These are phyloP conservation scores for Tenthredo scrophulariae DNA, from an alignment of 2,888 invertebrate species.

Conservation along the genomic window DNA sequence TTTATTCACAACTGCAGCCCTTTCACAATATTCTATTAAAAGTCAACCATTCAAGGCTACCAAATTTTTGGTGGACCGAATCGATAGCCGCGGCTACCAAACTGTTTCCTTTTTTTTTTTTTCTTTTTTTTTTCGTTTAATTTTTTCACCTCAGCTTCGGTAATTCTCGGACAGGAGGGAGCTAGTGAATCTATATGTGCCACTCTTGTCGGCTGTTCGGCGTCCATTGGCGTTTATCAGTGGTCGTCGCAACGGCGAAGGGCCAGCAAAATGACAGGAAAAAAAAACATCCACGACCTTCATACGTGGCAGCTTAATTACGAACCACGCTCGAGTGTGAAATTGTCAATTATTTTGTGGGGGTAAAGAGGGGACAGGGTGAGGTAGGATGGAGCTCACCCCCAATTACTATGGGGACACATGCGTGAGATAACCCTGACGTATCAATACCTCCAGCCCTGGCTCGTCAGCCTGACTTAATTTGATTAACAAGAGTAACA, in stretches of 20 bases:
- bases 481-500: conserved; percentile 9
- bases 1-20: neutral
- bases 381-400: conserved; percentile 2
- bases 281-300: conserved; percentile 41
- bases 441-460: conserved; percentile 10
- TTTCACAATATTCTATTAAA: neutral
- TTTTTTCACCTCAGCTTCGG: neutral
- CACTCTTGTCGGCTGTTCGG: conserved; percentile 36
- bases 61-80: neutral
- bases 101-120: conserved; percentile 16
- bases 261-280: conserved; percentile 27
- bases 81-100: neutral
- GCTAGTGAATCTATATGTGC: neutral
- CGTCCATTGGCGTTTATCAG: conserved; percentile 34
- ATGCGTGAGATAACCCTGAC: conserved; percentile 28
- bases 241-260: neutral
- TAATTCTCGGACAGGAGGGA: neutral
- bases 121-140: neutral
- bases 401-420: conserved; percentile 22
- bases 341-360: conserved; percentile 68
- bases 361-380: conserved; percentile 9
- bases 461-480: neutral
- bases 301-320: conserved; percentile 69
- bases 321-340: conserved; percentile 66
- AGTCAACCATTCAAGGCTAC: neutral